phyloP scores from a whole-genome alignment of 2,888 invertebrate species.

The Leptothorax acervorum region DNA sequence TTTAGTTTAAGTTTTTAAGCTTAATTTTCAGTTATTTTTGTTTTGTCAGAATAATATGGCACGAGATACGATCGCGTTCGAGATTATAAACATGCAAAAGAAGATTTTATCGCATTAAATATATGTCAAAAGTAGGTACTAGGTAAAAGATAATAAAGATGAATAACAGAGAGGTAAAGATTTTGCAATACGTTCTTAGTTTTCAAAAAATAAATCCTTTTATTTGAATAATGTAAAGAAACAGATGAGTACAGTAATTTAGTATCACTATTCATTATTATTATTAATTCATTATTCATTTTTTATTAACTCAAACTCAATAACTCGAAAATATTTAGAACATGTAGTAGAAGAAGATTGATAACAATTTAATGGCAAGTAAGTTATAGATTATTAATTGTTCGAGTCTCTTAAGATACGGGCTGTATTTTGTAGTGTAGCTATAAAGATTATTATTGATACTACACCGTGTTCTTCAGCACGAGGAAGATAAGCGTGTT shows the following conservation, averaged over 20 bases:
- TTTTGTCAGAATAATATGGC: neutral
- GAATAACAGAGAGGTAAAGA: neutral
- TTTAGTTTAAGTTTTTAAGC: no score
- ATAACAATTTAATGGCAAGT: neutral
- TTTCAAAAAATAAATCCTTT: neutral
- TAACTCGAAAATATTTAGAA: neutral
- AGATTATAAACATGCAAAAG: neutral
- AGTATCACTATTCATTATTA: neutral
- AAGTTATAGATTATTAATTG: neutral
- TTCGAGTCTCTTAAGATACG: neutral
- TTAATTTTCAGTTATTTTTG: neutral
- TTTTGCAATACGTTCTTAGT: neutral
- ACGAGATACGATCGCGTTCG: neutral
- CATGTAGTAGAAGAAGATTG: neutral
- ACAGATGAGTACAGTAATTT: slow-evolving; percentile 2
- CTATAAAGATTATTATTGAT: neutral
- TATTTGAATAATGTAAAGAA: neutral
- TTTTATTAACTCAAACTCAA: neutral
- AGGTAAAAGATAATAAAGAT: neutral
- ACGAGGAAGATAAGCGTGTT: neutral
- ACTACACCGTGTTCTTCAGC: neutral
- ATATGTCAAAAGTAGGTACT: neutral
- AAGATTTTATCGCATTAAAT: neutral
- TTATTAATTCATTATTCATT: neutral
- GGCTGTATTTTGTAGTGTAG: neutral